Percentiles rank a stretch among this genome's conserved stretches.
phyloP scores from a whole-genome alignment of 2,888 invertebrate genomes.

The Cephus spinipes region DNA sequence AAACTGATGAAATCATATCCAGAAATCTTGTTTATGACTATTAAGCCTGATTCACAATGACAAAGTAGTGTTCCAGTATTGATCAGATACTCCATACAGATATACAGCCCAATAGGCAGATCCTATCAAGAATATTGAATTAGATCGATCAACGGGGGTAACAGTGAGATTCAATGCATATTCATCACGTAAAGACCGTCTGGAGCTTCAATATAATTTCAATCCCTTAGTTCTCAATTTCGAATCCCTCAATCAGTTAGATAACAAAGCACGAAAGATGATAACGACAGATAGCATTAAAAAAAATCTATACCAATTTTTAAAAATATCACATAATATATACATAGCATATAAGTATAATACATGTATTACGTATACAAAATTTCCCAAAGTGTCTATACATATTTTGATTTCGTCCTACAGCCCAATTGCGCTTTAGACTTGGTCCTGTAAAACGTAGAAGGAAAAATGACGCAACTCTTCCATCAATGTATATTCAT shows the following conservation, averaged over 20 bases:
- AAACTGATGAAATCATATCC: neutral
- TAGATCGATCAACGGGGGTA: neutral
- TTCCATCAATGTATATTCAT: too few species aligned
- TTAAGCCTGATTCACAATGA: neutral
- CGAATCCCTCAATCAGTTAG: neutral
- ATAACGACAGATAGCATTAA: neutral
- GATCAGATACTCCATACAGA: neutral
- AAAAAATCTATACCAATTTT: neutral
- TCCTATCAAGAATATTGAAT: neutral
- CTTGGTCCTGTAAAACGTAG: too few species aligned
- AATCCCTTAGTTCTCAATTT: neutral
- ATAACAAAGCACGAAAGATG: neutral
- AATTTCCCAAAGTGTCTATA: too few species aligned
- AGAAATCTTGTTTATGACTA: neutral
- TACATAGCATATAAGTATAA: neutral
- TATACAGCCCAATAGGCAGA: neutral
- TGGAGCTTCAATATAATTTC: neutral
- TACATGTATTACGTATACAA: too few species aligned
- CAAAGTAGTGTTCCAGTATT: neutral
- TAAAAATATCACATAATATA: too few species aligned
- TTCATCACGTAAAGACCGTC: neutral
- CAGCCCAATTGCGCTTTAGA: too few species aligned
- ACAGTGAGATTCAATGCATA: neutral
- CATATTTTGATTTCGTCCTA: too few species aligned
- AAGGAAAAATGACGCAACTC: too few species aligned